Percentiles rank a stretch among this genome's conserved stretches.
phyloP scores from a whole-genome alignment of 2,888 invertebrate genomes.

The Hydrotaea cyrtoneurina region DNA sequence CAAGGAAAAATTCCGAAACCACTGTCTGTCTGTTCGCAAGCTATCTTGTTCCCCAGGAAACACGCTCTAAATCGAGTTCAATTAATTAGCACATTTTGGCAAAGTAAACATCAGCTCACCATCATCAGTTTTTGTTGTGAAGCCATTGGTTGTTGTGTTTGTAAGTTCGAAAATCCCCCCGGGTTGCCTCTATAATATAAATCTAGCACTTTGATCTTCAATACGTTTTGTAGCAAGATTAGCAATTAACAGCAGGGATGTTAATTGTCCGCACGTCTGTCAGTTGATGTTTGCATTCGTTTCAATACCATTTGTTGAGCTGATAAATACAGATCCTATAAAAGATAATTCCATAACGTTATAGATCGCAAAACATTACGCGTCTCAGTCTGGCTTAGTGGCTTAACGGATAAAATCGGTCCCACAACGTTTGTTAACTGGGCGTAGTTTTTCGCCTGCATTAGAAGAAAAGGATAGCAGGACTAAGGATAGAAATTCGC shows the following conservation, averaged over 20 bases:
- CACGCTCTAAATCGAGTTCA: constrained; percentile 74
- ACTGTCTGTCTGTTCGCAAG: constrained; percentile 1
- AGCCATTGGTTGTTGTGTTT: background rate
- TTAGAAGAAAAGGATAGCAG: background rate
- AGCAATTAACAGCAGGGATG: constrained; percentile 61
- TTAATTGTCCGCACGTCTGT: constrained; percentile 56
- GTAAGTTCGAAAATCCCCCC: constrained; percentile 1
- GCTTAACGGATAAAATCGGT: constrained; percentile 6
- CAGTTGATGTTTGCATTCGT: background rate
- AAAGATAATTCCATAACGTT: constrained; percentile 51
- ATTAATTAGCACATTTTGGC: constrained; percentile 78
- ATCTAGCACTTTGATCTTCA: constrained; percentile 48
- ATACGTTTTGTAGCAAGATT: constrained; percentile 30
- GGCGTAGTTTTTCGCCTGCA: background rate
- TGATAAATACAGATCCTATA: constrained; percentile 55
- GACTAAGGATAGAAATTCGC: background rate
- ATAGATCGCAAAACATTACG: constrained; percentile 40
- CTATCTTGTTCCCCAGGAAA: constrained; percentile 48
- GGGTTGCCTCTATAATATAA: constrained; percentile 13
- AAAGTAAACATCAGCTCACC: constrained; percentile 56
- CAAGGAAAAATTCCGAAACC: background rate
- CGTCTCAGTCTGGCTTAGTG: constrained; percentile 13
- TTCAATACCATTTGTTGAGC: constrained; percentile 11
- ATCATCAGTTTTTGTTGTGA: constrained; percentile 30
- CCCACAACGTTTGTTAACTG: background rate